Evolutionary conservation across 2,888 invertebrate species (phyloP), one percentile per base, ranked within the genome.

Genomic region (Nasonia oneida): DNA sequence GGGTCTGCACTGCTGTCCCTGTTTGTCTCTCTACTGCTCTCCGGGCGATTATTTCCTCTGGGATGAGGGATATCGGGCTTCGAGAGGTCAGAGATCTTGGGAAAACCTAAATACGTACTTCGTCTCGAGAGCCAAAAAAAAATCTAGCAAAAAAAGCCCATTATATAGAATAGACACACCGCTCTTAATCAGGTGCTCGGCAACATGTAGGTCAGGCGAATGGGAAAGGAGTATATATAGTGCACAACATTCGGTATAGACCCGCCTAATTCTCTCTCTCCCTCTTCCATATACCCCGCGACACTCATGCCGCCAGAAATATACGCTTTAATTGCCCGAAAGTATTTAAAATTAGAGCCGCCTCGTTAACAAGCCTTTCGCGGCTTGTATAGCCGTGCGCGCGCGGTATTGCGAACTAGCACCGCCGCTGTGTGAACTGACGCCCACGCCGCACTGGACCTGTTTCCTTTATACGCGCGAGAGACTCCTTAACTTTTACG

Each of bases 401-500:
- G 8, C 8, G 47, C 47, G 47, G 47, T 47, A 47, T 47, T 47
- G 10, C 47, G 42, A 42, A 42, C 42, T 6, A 42, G 75, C 29
- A 12, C 14, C 50, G 3, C 37, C 15, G 39, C 23, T 39, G 15
- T 15, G 42, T 5, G 33, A 61, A 53, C 67, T 15, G 53, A 39
- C 67, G 78, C 83, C 77, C 37, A 47, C 70, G 76, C 70, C 3
- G 10, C 2, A 42, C 10, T 70, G 80, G 57, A 80, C 71, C 37
- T 70, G 47, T 80, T 33, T 53, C 70, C 57, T 67, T 71, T 70
- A 80, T n/a, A 61, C n/a, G 57, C n/a, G 23, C n/a, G 15, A 6
- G 92, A 89, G 89, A 89, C 82, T 87, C 90, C 90, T 90, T 90
- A 89, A 90, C 90, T 92, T 93, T 93, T 91, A 92, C 91, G 92